Conservation (phyloP, 2,113 vertebrate species). For the Monopterus albus region DNA sequence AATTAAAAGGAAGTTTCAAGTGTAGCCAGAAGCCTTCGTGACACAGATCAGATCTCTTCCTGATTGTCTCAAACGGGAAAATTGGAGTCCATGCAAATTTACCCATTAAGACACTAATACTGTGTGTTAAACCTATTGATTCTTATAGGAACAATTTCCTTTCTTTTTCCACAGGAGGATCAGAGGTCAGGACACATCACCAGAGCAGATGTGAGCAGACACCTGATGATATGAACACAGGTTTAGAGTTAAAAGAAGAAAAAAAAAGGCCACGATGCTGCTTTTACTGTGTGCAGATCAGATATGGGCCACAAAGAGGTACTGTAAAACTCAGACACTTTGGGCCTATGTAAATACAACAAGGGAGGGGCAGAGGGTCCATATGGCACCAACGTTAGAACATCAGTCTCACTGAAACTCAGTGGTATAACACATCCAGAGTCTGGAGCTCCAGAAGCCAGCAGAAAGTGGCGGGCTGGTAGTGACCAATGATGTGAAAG, state of each 20-base stretch:
- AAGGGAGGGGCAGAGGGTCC: slow-evolving; percentile 26
- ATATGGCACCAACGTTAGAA: slow-evolving; percentile 38
- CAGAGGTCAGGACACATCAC: slow-evolving; percentile 30
- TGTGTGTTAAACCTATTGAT: slow-evolving; percentile 3
- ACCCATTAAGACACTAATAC: slow-evolving; percentile 16
- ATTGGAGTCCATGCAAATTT: slow-evolving; percentile 23
- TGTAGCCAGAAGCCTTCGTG: slow-evolving; percentile 30
- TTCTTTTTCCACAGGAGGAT: slow-evolving; percentile 22
- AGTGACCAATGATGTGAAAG: slow-evolving; percentile 28
- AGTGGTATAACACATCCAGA: slow-evolving; percentile 36
- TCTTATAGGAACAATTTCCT: background rate
- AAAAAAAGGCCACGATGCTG: slow-evolving; percentile 1
- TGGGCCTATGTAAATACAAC: slow-evolving; percentile 44
- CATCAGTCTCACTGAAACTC: slow-evolving; percentile 42
- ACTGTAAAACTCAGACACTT: slow-evolving; percentile 42
- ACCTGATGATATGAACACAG: background rate
- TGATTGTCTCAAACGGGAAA: slow-evolving; percentile 40
- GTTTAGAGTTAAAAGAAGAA: slow-evolving; percentile 2
- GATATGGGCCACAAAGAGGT: slow-evolving; percentile 50
- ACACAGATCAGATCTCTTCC: slow-evolving; percentile 41
- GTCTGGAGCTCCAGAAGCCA: slow-evolving; percentile 10
- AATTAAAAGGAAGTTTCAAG: slow-evolving; percentile 25
- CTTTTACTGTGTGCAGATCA: slow-evolving; percentile 33
- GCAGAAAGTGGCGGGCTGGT: slow-evolving; percentile 31
- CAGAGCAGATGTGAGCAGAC: slow-evolving; percentile 7